Base-by-base conservation (phyloP, 2,113 vertebrate genomes). In the Formicarius rufipectus region DNA sequence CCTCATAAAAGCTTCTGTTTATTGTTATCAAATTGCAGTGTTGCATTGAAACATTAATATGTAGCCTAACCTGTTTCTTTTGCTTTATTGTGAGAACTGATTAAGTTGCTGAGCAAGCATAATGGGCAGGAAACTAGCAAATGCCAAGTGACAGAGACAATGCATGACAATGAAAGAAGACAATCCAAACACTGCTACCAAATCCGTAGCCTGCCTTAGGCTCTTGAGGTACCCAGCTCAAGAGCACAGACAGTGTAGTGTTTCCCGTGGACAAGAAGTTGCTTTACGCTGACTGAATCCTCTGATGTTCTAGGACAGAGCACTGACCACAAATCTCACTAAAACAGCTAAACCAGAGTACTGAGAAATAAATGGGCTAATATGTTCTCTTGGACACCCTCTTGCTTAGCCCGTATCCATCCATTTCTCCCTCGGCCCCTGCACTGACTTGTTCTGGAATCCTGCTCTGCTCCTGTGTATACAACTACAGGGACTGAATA, bases 1-100 rank as follows among this genome's bases (percentile, higher is more conserved):
- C 95, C 90, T 93, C 92, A 92, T 97, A 94, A 96, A 96, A 93
- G 79, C 92, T 90, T 92, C 90, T 96, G 83, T 96, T 96, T 96
- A 97, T 96, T 94, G 93, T 96, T 93, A 95, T 92, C 88, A 96
- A 97, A 97, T 95, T 91, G 82, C 93, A 90, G 53, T 30, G 45
- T 62, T 96, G 90, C 92, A 86, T 79, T 78, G 90, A 84, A 96
- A 97, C 90, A 95, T 96, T 94, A 95, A 94, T 92, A 94, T 47
- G 83, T 75, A 83, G 83, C 72, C 96, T 94, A 97, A 92, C 92
- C 83, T 92, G 69, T 60, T 94, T 75, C 90, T 92, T 75, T 68
- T 49, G 85, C 79, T 94, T 81, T 78, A 69, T 60, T 84, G 56
- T 5, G 31, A 40, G 90, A 81, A 44, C 79, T 88, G 80, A 86